These are phyloP conservation scores for Tragelaphus buxtoni DNA, from an alignment of 2,113 vertebrate genomes.

Conservation along the genomic window DNA sequence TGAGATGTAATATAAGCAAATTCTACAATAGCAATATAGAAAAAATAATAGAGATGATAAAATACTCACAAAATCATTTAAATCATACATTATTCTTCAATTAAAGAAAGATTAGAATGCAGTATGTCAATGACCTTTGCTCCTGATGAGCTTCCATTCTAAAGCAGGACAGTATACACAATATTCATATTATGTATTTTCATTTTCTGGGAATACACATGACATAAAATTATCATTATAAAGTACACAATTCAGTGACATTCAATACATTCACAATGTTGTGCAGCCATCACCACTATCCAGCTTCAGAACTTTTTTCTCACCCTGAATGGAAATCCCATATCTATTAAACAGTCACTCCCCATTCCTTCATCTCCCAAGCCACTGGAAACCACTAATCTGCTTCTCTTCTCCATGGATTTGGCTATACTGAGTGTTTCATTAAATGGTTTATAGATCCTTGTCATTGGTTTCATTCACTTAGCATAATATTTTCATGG, in stretches of 20 bases:
- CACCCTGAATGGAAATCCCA: not conserved
- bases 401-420: not conserved
- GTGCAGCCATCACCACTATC: not conserved
- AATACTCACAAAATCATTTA: not conserved
- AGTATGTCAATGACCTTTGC: not conserved
- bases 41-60: not conserved
- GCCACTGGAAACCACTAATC: not conserved
- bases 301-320: not conserved
- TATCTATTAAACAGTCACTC: not conserved
- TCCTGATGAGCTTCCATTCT: not conserved
- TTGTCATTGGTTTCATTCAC: not conserved
- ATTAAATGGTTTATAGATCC: not conserved
- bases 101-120: not conserved
- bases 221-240: not conserved
- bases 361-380: not conserved
- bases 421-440: not conserved
- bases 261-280: not conserved
- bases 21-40: not conserved
- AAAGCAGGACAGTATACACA: not conserved
- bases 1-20: not conserved
- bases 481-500: not conserved
- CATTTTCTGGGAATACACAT: not conserved
- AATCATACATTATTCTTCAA: not conserved
- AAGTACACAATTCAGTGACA: not conserved
- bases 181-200: not conserved